Percentiles rank a stretch among this genome's conserved stretches.
Evolutionary conservation across 2,888 invertebrate genomes (phyloP).

Genomic region (Drosophila picticornis): DNA sequence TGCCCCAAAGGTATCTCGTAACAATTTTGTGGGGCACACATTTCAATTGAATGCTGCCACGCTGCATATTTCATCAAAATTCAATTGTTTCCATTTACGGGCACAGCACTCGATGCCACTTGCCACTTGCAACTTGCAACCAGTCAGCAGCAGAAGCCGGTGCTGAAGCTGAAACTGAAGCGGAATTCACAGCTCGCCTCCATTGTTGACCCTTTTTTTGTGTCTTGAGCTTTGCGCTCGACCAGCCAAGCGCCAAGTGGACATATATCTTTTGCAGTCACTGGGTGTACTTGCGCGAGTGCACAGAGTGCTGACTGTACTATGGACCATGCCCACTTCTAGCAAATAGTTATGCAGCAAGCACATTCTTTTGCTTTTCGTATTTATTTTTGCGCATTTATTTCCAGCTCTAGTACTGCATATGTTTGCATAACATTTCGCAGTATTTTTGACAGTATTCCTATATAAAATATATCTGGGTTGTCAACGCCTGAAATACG

Average conservation of each 20-base stretch:
- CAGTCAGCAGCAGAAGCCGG: neutral
- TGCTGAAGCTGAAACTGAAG: conserved; percentile 6
- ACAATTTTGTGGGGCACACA: conserved; percentile 1
- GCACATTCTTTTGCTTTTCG: conserved; percentile 27
- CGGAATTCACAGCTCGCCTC: conserved; percentile 35
- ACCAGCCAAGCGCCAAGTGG: conserved; percentile 75
- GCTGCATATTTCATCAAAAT: conserved; percentile 73
- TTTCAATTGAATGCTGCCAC: conserved; percentile 56
- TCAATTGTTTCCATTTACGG: conserved; percentile 73
- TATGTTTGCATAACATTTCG: conserved; percentile 77
- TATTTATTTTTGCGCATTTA: conserved; percentile 51
- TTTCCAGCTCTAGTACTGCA: conserved; percentile 70
- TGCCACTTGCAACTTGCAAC: conserved; percentile 38
- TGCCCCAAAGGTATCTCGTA: neutral
- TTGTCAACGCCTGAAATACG: conserved; percentile 1
- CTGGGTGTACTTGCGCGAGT: conserved; percentile 46
- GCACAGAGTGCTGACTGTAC: conserved; percentile 5
- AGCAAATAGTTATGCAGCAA: conserved; percentile 46
- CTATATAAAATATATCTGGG: neutral
- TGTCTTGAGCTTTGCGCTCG: conserved; percentile 67
- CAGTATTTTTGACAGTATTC: conserved; percentile 37
- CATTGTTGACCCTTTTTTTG: conserved; percentile 75
- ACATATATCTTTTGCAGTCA: conserved; percentile 80
- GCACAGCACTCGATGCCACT: conserved; percentile 59
- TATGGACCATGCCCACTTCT: conserved; percentile 47